Base-by-base conservation (phyloP, 2,888 invertebrate species). In the Sinodicranocentrus sp. region DNA sequence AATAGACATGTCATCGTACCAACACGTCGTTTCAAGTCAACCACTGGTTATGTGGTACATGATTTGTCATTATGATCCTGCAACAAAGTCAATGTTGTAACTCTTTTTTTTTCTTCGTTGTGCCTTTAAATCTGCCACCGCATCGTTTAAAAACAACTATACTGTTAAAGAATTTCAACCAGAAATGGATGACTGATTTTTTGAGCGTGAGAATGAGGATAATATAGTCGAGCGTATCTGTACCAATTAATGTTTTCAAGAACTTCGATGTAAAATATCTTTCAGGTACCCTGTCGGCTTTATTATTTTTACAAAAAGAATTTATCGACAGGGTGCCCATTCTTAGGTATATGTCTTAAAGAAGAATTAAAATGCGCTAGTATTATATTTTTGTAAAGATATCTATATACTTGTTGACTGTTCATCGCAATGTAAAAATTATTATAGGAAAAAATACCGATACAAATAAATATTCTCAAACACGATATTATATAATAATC, bases 141-240 rank as follows among this genome's bases (percentile, higher is more conserved):
- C 61, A 59, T 19, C 15, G 23, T 44, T 52, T 5, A n/a, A n/a
- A 48, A 48, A 48, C 48, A 48, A 48, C 48, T 48, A 48, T n/a
- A 10, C 15, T n/a, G n/a, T 33, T 33, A 33, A 6, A 3, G 15
- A 48, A 48, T 48, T n/a, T 57, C 23, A 26, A 39, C 48, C 61
- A 59, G 26, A 73, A 52, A 33, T 77, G 77, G 65, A 77, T 77
- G 77, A 77, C 77, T 77, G 77, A 77, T 68, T 77, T 68, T 77
- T 28, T 48, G 21, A 57, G 57, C 67, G 77, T 77, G 77, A 77
- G 77, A 77, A 77, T 68, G 77, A 68, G 77, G 57, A 19, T 77
- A 77, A 39, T 52, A 33, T 33, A 33, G 33, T 33, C 33, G 28
- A 33, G 33, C 44, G 19, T 44, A 23, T 63, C 54, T 52, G 65